Conservation (phyloP, 2,113 vertebrate species). For the Stigmatopora argus region DNA sequence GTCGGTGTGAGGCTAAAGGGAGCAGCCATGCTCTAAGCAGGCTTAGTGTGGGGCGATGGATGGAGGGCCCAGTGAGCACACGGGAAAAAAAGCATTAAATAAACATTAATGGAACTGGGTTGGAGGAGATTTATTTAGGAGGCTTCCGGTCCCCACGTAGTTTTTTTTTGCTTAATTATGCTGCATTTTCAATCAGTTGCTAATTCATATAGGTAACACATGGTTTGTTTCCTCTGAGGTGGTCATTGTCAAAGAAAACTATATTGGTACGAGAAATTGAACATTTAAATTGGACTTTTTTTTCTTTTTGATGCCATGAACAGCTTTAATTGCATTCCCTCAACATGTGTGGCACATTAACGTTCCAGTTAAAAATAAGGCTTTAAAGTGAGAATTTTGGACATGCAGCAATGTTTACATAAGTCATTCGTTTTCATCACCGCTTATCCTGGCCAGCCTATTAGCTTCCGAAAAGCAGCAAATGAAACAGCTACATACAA, state of each 20-base stretch:
- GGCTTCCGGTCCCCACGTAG: slow-evolving; percentile 61
- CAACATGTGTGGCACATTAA: slow-evolving; percentile 36
- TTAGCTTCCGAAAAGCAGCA: too few relatives aligned
- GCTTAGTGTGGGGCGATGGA: slow-evolving; percentile 61
- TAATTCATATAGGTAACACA: slow-evolving; percentile 72
- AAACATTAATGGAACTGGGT: slow-evolving; percentile 78
- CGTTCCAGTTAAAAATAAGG: slow-evolving; percentile 40
- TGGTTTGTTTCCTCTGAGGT: slow-evolving; percentile 64
- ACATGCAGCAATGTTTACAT: neutral
- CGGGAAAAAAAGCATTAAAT: slow-evolving; percentile 69
- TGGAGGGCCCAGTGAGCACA: slow-evolving; percentile 59
- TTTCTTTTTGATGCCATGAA: slow-evolving; percentile 44
- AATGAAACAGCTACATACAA: too few relatives aligned
- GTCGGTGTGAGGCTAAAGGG: slow-evolving; percentile 58
- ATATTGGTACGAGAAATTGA: neutral
- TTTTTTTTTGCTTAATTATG: slow-evolving; percentile 34
- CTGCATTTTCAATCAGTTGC: slow-evolving; percentile 71
- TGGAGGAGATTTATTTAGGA: slow-evolving; percentile 74
- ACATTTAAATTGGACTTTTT: slow-evolving; percentile 54
- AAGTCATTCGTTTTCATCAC: too few relatives aligned
- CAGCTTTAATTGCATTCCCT: slow-evolving; percentile 52
- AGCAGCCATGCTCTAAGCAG: slow-evolving; percentile 51
- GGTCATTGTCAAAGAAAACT: slow-evolving; percentile 40
- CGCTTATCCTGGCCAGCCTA: too few relatives aligned
- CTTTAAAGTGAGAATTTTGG: slow-evolving; percentile 41